These are phyloP conservation scores for Chroicocephalus ridibundus DNA, from an alignment of 2,113 vertebrate genomes.

Conservation along the genomic window DNA sequence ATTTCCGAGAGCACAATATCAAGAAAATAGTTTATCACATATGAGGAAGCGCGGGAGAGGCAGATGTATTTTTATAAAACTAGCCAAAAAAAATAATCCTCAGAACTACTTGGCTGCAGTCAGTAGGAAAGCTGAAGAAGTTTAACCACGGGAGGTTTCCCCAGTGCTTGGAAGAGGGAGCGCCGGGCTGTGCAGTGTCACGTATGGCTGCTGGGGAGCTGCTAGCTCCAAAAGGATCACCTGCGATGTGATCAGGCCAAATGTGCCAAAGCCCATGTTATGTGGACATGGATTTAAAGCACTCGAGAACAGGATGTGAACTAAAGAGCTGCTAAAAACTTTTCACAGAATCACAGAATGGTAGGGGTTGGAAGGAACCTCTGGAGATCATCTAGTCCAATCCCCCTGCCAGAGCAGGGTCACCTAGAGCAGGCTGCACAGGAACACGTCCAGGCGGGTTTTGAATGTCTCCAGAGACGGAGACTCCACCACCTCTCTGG, in stretches of 20 bases:
- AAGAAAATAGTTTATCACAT: background rate
- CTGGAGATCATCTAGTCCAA: too few relatives aligned
- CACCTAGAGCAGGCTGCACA: too few relatives aligned
- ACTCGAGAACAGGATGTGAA: background rate
- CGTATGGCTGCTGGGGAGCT: accelerated
- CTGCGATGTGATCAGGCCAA: background rate
- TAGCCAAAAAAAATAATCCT: background rate
- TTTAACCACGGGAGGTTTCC: background rate
- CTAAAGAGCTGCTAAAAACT: background rate
- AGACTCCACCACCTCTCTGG: too few relatives aligned
- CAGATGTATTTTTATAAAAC: background rate
- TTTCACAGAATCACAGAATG: too few relatives aligned
- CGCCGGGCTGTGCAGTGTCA: background rate
- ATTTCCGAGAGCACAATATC: background rate
- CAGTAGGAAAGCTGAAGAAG: background rate
- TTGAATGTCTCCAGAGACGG: too few relatives aligned
- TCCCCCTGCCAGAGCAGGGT: too few relatives aligned
- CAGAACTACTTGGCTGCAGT: background rate
- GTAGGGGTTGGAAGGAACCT: too few relatives aligned
- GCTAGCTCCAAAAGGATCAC: background rate
- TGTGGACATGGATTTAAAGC: background rate
- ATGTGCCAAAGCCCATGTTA: background rate
- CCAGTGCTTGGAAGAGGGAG: background rate
- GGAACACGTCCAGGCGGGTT: too few relatives aligned
- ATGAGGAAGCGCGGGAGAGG: background rate